Base-by-base conservation (phyloP, 2,888 invertebrate genomes). In the Sinohyriopsis cumingii region DNA sequence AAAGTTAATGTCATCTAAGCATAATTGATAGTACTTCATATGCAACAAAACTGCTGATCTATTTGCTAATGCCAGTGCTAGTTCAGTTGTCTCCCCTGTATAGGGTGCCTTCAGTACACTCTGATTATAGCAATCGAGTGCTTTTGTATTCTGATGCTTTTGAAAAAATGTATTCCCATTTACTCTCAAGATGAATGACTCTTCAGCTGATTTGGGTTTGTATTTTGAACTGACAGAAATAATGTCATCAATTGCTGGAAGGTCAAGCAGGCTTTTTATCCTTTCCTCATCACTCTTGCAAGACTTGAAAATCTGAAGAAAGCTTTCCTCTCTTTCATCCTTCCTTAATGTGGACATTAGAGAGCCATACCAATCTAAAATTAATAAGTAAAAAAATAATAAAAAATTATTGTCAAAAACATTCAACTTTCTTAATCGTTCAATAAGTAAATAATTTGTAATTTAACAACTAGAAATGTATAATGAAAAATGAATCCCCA, bases 11-110 rank as follows among this genome's bases (percentile, higher is more conserved):
- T 89, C 89, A 15, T 71, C 69, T 53, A 88, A 70, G 71, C 88
- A 87, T 20, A 82, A 73, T 12, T 77, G 68, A 71, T 87, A 87
- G 45, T 82, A 73, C 56, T 86, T 79, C 73, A 87, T 71, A 70
- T 89, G 86, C 63, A 83, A 87, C 55, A 87, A 78, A 12, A 86
- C 86, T 24, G 88, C 89, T 7, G 89, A 89, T 63, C 89, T 78
- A 70, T 89, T 89, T 7, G 86, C 88, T 62, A 82, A 84, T 15
- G 86, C 87, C 54, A 88, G 71, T 5, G 88, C 78, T 25, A 86
- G 70, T 22, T 78, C 78, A n/a, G 78, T 64, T 12, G 77, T 78
- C n/a, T 78, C 77, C 18, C 71, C 77, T 20, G 65, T 56, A 3
- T 60, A 66, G 12, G 87, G 86, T 15, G 87, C 87, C 9, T 63